Evolutionary conservation across 1,140 invertebrate species (phyloP).

Genomic region (Eumeta japonica): DNA sequence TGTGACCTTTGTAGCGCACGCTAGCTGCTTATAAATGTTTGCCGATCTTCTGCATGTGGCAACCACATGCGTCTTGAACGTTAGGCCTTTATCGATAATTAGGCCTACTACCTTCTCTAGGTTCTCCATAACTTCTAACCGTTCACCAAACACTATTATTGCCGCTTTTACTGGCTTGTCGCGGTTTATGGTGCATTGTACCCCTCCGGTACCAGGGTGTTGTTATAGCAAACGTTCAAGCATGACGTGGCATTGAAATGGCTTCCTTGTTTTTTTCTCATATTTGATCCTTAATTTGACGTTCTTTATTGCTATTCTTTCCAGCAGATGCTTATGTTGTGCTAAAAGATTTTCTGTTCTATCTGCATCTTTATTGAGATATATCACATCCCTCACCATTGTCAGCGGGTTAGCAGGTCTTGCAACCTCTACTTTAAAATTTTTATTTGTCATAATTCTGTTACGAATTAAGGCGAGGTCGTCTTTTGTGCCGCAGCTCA

Average conservation of each 20-base stretch:
- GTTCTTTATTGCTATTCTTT: constrained; percentile 5
- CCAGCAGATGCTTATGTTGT: no score
- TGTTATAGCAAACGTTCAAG: constrained; percentile 13
- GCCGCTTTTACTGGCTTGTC: no score
- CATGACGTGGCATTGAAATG: constrained; percentile 13
- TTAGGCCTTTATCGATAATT: no score
- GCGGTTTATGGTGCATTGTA: constrained; percentile 9
- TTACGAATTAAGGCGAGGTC: constrained; percentile 8
- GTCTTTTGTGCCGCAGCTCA: background rate
- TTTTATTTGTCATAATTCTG: background rate
- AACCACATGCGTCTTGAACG: no score
- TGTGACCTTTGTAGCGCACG: constrained; percentile 9
- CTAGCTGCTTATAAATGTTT: no score
- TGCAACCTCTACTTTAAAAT: background rate
- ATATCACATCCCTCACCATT: no score
- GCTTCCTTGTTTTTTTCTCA: constrained; percentile 17
- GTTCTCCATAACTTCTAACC: constrained; percentile 16
- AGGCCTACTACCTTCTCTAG: constrained; percentile 15
- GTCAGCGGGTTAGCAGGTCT: background rate
- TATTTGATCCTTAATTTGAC: constrained; percentile 8
- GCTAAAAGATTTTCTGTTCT: constrained; percentile 5
- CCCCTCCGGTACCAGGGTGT: constrained; percentile 12
- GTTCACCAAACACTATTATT: no score
- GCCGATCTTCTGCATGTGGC: constrained; percentile 4
- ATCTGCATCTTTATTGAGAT: constrained; percentile 10